phyloP scores from a whole-genome alignment of 2,113 vertebrate genomes.

The Proteles cristata region DNA sequence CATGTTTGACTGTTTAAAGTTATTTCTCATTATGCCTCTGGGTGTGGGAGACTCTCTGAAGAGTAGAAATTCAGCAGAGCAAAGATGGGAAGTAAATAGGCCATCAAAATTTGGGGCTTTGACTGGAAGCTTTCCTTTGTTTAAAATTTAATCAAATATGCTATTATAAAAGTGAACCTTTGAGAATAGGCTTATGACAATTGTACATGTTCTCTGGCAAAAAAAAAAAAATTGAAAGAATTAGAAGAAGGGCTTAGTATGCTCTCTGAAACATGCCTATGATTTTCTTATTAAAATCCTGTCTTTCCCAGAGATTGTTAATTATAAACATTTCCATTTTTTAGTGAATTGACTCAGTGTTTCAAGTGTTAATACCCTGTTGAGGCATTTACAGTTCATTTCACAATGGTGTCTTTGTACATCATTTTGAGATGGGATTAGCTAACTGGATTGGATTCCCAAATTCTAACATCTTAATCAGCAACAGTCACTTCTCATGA shows the following conservation, averaged over 20 bases:
- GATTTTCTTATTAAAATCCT: neutral
- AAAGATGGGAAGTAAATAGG: neutral
- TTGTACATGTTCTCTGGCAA: neutral
- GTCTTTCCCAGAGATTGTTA: neutral
- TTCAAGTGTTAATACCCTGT: neutral
- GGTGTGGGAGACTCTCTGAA: neutral
- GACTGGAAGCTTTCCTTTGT: neutral
- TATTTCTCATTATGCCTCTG: neutral
- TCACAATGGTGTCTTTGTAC: neutral
- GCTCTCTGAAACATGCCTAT: neutral
- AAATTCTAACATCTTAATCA: neutral
- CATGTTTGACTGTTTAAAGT: neutral
- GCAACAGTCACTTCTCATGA: neutral
- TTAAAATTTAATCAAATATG: neutral
- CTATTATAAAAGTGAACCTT: neutral
- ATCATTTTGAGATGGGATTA: neutral
- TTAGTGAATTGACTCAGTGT: neutral
- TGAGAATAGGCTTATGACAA: neutral
- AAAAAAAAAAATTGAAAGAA: neutral
- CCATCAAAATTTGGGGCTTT: neutral
- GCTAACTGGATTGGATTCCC: neutral
- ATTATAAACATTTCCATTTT: neutral
- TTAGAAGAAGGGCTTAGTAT: neutral
- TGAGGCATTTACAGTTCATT: neutral
- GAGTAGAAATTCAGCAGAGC: neutral